These are phyloP conservation scores for Oreortyx pictus DNA, from an alignment of 2,797 vertebrate genomes.

Conservation along the genomic window DNA sequence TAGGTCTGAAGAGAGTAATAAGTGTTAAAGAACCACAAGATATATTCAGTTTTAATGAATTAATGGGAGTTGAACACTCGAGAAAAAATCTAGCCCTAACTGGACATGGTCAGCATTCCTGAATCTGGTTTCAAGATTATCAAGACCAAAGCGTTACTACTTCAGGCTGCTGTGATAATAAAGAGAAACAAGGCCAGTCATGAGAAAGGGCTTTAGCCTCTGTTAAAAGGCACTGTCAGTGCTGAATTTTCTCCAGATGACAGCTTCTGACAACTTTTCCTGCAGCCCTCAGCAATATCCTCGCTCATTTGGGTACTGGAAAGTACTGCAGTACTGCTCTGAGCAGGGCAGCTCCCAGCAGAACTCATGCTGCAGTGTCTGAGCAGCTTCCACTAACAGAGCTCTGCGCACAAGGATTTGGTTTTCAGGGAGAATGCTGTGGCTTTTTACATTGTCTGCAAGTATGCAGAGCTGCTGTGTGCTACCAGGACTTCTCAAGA, in stretches of 20 bases:
- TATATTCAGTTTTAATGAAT: background rate
- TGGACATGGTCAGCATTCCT: background rate
- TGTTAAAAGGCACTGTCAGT: background rate
- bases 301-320: background rate
- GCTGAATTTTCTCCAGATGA: background rate
- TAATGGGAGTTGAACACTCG: background rate
- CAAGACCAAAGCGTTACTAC: background rate
- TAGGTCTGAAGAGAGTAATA: background rate
- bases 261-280: background rate
- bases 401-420: background rate
- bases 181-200: background rate
- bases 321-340: background rate
- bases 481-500: constrained; percentile 11
- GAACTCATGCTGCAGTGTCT: background rate
- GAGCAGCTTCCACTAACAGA: constrained; percentile 36
- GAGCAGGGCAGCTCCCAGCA: background rate
- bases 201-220: background rate
- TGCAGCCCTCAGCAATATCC: background rate
- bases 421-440: constrained; percentile 37
- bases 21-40: background rate
- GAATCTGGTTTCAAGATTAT: background rate
- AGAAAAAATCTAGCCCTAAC: background rate
- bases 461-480: constrained; percentile 42
- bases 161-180: background rate
- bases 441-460: constrained; percentile 52